Percentiles rank a stretch among this genome's conserved stretches.
These are phyloP conservation scores for Bucco capensis DNA, from an alignment of 2,113 vertebrate genomes.

Conservation along the genomic window DNA sequence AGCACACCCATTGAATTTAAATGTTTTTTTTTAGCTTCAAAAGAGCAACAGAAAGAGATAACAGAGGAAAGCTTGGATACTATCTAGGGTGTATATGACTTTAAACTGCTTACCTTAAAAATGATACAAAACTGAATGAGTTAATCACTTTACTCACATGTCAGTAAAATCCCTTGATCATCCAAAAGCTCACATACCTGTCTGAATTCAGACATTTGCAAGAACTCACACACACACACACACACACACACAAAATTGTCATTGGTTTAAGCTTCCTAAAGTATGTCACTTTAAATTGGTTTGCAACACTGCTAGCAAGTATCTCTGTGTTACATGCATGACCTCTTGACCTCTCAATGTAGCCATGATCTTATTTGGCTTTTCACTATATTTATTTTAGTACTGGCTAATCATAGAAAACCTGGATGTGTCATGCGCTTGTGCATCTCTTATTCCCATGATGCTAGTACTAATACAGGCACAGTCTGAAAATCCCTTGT, in stretches of 20 bases:
- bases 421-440: rapidly evolving
- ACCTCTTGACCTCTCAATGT: not conserved
- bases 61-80: not conserved
- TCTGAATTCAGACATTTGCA: not conserved
- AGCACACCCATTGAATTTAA: not conserved
- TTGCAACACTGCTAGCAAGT: not conserved
- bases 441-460: not conserved
- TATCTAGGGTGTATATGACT: not conserved
- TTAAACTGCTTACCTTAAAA: not conserved
- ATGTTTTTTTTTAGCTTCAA: not conserved
- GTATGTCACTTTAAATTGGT: not conserved
- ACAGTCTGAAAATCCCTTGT: no score
- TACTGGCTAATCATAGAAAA: not conserved
- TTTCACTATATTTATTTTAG: not conserved
- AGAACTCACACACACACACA: not conserved
- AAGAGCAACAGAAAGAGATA: not conserved
- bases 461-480: not conserved
- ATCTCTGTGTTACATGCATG: not conserved
- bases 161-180: not conserved
- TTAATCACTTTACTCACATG: not conserved
- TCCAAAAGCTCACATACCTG: not conserved
- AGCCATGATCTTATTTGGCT: not conserved
- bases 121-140: not conserved
- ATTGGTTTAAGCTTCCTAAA: not conserved
- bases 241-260: rapidly evolving